A percentile compares a stretch with the other conserved stretches of the same genome.
phyloP scores from a whole-genome alignment of 2,797 vertebrate genomes.

The Sebastes reedi region DNA sequence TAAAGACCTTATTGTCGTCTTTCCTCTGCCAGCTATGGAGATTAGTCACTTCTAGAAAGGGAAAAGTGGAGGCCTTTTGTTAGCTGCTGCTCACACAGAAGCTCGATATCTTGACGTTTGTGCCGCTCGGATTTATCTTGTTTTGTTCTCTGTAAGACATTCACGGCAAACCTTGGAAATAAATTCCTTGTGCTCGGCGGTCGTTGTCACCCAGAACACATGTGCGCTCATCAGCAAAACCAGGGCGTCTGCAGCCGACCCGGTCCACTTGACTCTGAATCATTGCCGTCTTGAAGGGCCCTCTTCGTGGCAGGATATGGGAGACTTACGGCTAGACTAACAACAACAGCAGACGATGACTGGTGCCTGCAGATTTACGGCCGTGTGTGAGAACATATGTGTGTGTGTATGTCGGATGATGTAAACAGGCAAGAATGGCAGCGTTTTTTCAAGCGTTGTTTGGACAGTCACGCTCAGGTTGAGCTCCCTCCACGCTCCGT shows the following conservation, averaged over 20 bases:
- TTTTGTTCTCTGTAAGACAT: neutral
- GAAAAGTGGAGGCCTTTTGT: slow-evolving; percentile 34
- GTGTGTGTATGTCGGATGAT: slow-evolving; percentile 39
- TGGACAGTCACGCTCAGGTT: slow-evolving; percentile 61
- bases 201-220: slow-evolving; percentile 31
- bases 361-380: slow-evolving; percentile 58
- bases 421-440: slow-evolving; percentile 62
- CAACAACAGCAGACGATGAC: slow-evolving; percentile 63
- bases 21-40: slow-evolving; percentile 18
- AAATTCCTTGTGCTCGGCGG: neutral
- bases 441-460: slow-evolving; percentile 56
- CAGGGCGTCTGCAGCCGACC: neutral
- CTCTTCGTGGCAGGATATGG: slow-evolving; percentile 59
- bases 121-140: neutral
- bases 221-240: slow-evolving; percentile 15
- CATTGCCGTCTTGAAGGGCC: slow-evolving; percentile 45
- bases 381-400: slow-evolving; percentile 24
- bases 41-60: slow-evolving; percentile 32
- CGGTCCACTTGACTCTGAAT: slow-evolving; percentile 58
- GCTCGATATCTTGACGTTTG: neutral
- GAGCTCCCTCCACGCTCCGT: slow-evolving; percentile 30
- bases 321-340: slow-evolving; percentile 65
- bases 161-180: neutral
- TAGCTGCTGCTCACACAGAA: slow-evolving; percentile 17
- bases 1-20: slow-evolving; percentile 35